A percentile compares a stretch with the other conserved stretches of the same genome.
phyloP scores from a whole-genome alignment of 1,140 invertebrate species.

The Leptinotarsa texana region DNA sequence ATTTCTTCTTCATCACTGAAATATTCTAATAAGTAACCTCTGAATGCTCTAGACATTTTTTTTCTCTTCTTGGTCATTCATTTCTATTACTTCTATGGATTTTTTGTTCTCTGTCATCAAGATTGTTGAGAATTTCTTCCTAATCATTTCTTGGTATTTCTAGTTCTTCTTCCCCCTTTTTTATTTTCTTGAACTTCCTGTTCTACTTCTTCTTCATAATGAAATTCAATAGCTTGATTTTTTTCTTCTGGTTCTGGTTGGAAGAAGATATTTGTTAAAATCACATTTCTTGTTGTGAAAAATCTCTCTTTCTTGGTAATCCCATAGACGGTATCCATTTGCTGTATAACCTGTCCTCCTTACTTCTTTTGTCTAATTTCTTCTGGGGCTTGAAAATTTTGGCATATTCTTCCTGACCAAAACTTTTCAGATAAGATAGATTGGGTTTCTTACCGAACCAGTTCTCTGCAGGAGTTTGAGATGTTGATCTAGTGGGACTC shows the following conservation, averaged over 20 bases:
- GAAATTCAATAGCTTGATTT: background rate
- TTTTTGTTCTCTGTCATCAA: background rate
- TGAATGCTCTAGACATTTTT: too few relatives aligned
- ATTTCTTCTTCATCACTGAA: too few relatives aligned
- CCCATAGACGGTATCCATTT: background rate
- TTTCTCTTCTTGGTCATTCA: background rate
- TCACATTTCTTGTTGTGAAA: conserved; percentile 36
- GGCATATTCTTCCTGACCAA: conserved; percentile 43
- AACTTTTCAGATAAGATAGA: conserved; percentile 42
- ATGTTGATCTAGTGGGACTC: conserved; percentile 28
- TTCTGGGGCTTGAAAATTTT: conserved; percentile 24
- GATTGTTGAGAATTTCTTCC: background rate
- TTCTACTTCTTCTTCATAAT: background rate
- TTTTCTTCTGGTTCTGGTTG: too few relatives aligned
- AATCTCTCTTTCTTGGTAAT: background rate
- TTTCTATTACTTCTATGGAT: background rate
- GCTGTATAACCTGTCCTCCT: conserved; percentile 37
- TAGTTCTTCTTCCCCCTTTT: background rate
- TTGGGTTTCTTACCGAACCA: conserved; percentile 47
- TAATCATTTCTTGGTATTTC: background rate
- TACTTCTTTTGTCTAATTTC: conserved; percentile 16
- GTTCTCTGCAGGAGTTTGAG: conserved; percentile 45
- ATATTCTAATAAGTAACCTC: too few relatives aligned
- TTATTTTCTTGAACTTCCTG: background rate
- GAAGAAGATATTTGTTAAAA: background rate